Evolutionary conservation across 53 echinoderm and acorn worm genomes (phyloP).

Genomic region (Paracentrotus lividus): DNA sequence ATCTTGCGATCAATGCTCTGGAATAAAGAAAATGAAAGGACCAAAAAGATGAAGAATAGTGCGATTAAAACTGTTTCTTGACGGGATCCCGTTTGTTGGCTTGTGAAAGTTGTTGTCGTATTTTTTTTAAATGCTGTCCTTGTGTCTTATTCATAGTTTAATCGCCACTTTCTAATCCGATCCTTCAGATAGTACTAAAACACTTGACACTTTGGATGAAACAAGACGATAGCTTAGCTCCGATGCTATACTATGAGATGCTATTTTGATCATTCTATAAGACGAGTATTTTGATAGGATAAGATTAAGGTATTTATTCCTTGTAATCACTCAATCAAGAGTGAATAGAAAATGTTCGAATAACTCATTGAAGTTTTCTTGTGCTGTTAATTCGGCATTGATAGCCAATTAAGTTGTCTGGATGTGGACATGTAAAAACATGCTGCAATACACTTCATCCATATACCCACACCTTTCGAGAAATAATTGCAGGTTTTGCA

Average conservation of each 20-base stretch:
- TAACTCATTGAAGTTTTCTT: conserved; percentile 24
- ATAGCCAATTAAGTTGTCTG: conserved; percentile 58
- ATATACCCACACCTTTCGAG: too few species aligned
- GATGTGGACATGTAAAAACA: too few species aligned
- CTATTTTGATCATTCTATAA: conserved; percentile 17
- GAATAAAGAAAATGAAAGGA: not conserved
- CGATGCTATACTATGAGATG: conserved; percentile 15
- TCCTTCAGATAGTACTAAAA: conserved; percentile 8
- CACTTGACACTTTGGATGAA: conserved; percentile 33
- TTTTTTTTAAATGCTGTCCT: conserved; percentile 16
- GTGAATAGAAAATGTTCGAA: conserved; percentile 33
- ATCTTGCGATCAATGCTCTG: conserved; percentile 41
- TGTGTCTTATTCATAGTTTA: not conserved
- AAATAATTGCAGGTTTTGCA: too few species aligned
- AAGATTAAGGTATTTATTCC: not conserved
- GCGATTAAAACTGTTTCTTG: not conserved
- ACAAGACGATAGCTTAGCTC: not conserved
- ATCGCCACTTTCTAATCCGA: conserved; percentile 16
- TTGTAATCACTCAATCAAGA: conserved; percentile 26
- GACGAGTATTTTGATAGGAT: conserved; percentile 12
- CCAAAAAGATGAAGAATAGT: not conserved
- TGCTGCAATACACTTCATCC: too few species aligned
- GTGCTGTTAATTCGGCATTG: conserved; percentile 44
- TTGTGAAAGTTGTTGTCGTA: not conserved
- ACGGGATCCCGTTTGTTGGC: not conserved